These are phyloP conservation scores for Syrmaticus mikado DNA, from an alignment of 2,113 vertebrate species.

Conservation along the genomic window DNA sequence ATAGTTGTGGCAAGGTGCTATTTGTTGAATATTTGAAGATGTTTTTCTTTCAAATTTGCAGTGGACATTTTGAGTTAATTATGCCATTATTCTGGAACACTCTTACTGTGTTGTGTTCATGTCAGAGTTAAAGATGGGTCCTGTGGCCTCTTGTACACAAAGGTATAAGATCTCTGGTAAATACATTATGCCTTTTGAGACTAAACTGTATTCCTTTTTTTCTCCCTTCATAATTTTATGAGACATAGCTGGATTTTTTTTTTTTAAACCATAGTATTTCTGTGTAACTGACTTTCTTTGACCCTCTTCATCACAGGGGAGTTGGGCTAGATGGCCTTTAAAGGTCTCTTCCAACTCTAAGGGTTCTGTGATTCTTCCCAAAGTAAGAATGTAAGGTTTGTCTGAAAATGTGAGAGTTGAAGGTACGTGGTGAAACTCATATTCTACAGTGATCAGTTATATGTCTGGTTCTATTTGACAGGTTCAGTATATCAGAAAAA, in stretches of 20 bases:
- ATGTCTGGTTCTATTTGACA: background rate
- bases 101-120: constrained; percentile 31
- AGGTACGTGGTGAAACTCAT: background rate
- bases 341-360: too few species aligned
- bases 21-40: constrained; percentile 68
- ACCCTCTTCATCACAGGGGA: too few species aligned
- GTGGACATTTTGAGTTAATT: constrained; percentile 62
- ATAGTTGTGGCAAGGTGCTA: constrained; percentile 60
- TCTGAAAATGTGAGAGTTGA: background rate
- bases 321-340: too few species aligned
- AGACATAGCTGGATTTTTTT: background rate
- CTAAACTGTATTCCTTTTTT: background rate
- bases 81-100: constrained; percentile 14
- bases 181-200: background rate
- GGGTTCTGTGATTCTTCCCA: too few species aligned
- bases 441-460: background rate
- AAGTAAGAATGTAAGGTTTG: background rate
- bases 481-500: background rate
- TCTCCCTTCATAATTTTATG: background rate
- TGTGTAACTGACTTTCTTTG: background rate
- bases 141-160: background rate
- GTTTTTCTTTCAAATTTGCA: constrained; percentile 63
- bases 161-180: constrained; percentile 9
- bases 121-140: constrained; percentile 35
- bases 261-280: background rate